Percentiles rank a stretch among this genome's conserved stretches.
Evolutionary conservation across 2,797 vertebrate species (phyloP).

Genomic region (Pristis pectinata): DNA sequence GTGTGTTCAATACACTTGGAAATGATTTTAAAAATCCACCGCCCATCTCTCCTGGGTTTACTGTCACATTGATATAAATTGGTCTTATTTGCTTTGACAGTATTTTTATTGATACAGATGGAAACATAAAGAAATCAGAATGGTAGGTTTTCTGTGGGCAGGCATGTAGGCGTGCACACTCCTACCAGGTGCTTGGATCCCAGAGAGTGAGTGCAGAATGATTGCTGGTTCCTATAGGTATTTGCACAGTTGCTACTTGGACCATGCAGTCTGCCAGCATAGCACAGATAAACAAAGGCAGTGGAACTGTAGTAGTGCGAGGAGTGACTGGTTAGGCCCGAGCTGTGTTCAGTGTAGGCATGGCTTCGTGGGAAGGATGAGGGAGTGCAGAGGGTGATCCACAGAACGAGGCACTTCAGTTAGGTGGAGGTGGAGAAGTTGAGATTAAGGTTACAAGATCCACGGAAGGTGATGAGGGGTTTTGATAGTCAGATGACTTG

Average conservation of each 20-base stretch:
- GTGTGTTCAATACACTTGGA: not conserved
- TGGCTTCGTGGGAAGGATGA: not conserved
- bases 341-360: not conserved
- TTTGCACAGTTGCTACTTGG: not conserved
- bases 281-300: not conserved
- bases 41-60: not conserved
- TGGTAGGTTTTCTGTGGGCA: not conserved
- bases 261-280: not conserved
- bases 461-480: not conserved
- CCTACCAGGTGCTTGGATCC: not conserved
- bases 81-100: not conserved
- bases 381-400: not conserved
- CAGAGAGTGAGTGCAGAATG: not conserved
- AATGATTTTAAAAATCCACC: not conserved
- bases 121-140: not conserved
- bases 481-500: no score
- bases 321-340: not conserved
- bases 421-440: no score
- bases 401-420: not conserved
- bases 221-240: not conserved
- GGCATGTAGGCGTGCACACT: no score
- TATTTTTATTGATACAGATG: not conserved
- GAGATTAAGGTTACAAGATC: not conserved
- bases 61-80: not conserved
- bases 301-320: no score